Evolutionary conservation across 2,113 vertebrate genomes (phyloP).

Genomic region (Panurus biarmicus): DNA sequence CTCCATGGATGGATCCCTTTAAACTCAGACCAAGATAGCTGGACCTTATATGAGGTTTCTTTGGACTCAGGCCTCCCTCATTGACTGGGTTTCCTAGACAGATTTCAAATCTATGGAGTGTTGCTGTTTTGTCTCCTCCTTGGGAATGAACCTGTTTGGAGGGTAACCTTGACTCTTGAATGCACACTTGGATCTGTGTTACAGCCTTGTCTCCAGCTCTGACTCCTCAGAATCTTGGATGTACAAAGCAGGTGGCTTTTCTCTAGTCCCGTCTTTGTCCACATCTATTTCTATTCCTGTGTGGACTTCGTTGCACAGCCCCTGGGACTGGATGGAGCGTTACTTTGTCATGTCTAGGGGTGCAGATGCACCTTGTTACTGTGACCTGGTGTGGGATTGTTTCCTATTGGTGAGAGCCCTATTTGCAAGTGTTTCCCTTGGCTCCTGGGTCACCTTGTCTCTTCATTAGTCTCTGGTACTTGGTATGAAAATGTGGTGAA

Average conservation of each 20-base stretch:
- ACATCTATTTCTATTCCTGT: neutral
- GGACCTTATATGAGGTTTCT: neutral
- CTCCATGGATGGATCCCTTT: neutral
- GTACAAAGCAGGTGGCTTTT: neutral
- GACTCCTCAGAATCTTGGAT: neutral
- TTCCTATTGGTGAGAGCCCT: neutral
- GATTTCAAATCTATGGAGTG: neutral
- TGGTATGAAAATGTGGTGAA: neutral
- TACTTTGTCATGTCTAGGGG: neutral
- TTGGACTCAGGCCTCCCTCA: neutral
- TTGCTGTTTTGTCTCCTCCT: neutral
- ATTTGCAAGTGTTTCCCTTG: no score
- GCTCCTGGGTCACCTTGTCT: neutral
- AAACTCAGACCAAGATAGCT: neutral
- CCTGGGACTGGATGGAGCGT: neutral
- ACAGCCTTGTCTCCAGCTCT: neutral
- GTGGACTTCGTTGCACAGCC: neutral
- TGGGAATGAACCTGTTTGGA: neutral
- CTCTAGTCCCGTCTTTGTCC: neutral
- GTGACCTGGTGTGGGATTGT: neutral
- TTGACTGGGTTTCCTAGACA: neutral
- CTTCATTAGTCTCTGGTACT: neutral
- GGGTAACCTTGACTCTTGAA: neutral
- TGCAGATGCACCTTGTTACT: neutral
- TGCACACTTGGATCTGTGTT: neutral